Base-by-base conservation (phyloP, 2,797 vertebrate genomes). In the Nannoperca obscura region DNA sequence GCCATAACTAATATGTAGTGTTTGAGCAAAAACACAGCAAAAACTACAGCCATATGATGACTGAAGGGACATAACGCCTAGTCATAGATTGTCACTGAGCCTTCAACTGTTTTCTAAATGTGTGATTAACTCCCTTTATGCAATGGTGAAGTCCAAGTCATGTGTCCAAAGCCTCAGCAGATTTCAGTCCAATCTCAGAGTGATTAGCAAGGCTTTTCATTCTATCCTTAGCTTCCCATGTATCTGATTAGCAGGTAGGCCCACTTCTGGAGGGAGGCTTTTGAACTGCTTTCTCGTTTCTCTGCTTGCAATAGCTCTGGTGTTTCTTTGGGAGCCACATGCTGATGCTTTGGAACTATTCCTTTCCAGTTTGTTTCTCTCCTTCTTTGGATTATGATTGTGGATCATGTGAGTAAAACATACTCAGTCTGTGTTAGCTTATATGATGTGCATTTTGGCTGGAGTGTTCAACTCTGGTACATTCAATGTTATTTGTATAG, bases 141-240 rank as follows among this genome's bases (percentile, higher is more conserved):
- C 90, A 93, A 90, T 38, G 55, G 72, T 65, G 70, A 89, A 86
- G 90, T 84, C 88, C 84, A 52, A 80, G 90, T 94, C 92, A 90
- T 93, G 90, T 92, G 88, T 83, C 86, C 93, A 96, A 96, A 96
- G 93, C 93, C 89, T 88, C 89, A 82, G 83, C 93, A 95, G 95
- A 95, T 96, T 95, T 94, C 88, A 93, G 91, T 92, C 85, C 94
- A 91, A 94, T 88, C 94, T 94, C 87, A 94, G 90, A 91, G 94
- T 95, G 96, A 96, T 97, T 97, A 97, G 89, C 80, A 78, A 72
- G 94, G 96, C 95, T 97, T 97, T 96, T 93, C 91, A 90, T 94
- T 96, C 96, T 97, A 97, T 97, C 96, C 94, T 96, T 97, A 95
- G 96, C 90, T 69, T 92, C 94, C 83, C 91, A 91, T 91, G 92